phyloP scores from a whole-genome alignment of 2,113 vertebrate genomes.

The Aspidoscelis tigris region DNA sequence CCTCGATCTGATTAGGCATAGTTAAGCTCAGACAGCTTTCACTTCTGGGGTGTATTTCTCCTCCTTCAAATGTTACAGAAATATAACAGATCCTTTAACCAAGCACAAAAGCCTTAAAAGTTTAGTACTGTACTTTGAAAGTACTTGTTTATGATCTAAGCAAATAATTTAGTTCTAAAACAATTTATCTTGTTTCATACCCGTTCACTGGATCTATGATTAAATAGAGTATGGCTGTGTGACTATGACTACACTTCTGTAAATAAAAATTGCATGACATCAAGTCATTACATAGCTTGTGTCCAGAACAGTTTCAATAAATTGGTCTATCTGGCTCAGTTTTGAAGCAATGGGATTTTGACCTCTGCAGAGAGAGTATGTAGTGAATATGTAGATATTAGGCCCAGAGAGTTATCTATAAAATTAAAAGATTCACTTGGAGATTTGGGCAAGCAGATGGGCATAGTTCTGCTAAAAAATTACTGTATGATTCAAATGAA shows the following conservation, averaged over 20 bases:
- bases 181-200: neutral
- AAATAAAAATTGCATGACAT: neutral
- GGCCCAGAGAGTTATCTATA: neutral
- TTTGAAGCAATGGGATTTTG: neutral
- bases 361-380: no score
- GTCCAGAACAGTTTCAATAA: neutral
- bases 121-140: neutral
- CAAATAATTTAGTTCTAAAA: neutral
- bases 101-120: neutral
- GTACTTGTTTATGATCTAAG: neutral
- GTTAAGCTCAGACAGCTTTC: neutral
- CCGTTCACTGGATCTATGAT: neutral
- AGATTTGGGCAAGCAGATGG: neutral
- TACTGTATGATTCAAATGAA: neutral
- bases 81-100: neutral
- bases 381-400: neutral
- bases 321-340: neutral
- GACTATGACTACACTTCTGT: neutral
- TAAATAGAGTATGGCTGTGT: neutral
- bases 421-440: neutral
- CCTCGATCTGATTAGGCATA: neutral
- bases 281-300: neutral
- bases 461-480: neutral
- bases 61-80: neutral
- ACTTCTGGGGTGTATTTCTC: neutral